phyloP scores from a whole-genome alignment of 2,797 vertebrate genomes.

The Pogoniulus pusillus region DNA sequence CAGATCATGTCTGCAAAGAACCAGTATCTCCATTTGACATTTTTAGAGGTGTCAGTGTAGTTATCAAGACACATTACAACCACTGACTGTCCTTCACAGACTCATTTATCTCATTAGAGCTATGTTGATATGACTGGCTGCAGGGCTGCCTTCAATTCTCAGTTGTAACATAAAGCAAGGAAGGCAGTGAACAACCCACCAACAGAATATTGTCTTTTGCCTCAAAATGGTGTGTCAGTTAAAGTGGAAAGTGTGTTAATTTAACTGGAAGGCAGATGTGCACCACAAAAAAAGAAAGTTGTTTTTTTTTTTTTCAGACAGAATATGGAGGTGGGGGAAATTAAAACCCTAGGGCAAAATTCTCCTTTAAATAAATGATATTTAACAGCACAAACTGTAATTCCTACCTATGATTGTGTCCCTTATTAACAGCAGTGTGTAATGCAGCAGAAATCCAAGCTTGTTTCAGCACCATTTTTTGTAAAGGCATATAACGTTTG shows the following conservation, averaged over 20 bases:
- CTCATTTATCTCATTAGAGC: not conserved
- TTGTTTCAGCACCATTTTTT: not conserved
- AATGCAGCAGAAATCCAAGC: not conserved
- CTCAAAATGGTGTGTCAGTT: not conserved
- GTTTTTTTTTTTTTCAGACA: not conserved
- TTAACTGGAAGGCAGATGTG: not conserved
- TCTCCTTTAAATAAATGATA: not conserved
- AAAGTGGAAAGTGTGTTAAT: not conserved
- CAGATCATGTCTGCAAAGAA: not conserved
- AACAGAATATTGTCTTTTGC: not conserved
- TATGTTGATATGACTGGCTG: not conserved
- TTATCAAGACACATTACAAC: slow-evolving; percentile 16
- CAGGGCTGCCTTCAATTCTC: not conserved
- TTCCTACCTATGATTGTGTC: not conserved
- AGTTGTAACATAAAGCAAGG: not conserved
- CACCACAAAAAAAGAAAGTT: not conserved
- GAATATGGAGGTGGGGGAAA: not conserved
- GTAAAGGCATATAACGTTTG: not conserved
- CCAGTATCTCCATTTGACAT: slow-evolving; percentile 13
- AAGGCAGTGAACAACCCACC: not conserved
- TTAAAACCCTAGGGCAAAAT: not conserved
- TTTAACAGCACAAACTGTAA: not conserved
- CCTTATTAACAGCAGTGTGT: not conserved
- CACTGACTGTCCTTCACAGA: slow-evolving; percentile 40
- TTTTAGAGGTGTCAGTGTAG: slow-evolving; percentile 37